Evolutionary conservation across 2,888 invertebrate species (phyloP).

Genomic region (Gibbula magus): DNA sequence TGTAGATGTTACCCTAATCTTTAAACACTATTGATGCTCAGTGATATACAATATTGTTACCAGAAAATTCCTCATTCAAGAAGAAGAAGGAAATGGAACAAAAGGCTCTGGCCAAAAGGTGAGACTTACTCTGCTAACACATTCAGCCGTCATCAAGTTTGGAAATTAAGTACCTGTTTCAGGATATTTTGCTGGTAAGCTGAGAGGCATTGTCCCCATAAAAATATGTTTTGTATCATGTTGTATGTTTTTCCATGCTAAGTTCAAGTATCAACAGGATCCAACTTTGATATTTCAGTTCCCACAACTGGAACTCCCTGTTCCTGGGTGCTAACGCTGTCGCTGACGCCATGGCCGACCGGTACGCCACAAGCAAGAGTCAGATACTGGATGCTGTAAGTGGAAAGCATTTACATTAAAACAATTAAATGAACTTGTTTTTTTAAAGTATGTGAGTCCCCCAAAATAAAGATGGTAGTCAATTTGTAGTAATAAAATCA

Average conservation of each 20-base stretch:
- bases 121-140: conserved; percentile 15
- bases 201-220: too few relatives aligned
- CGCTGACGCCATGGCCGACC: conserved; percentile 90
- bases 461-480: background rate
- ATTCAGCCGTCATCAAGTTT: too few relatives aligned
- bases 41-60: conserved; percentile 46
- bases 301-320: conserved; percentile 96
- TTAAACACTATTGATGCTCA: background rate
- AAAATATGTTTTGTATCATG: background rate
- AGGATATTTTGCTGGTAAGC: too few relatives aligned
- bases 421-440: background rate
- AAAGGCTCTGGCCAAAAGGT: conserved; percentile 81
- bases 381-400: conserved; percentile 79
- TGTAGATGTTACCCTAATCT: background rate
- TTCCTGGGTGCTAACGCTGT: conserved; percentile 95
- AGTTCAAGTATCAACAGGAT: background rate
- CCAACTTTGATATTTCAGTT: conserved; percentile 60
- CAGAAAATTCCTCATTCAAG: conserved; percentile 85
- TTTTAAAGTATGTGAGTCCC: background rate
- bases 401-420: background rate
- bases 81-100: conserved; percentile 86
- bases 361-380: conserved; percentile 89
- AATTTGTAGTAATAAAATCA: background rate
- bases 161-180: background rate
- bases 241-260: background rate